Percentiles rank a stretch among this genome's conserved stretches.
Conservation (phyloP, 2,113 vertebrate species). For the Passer montanus region DNA sequence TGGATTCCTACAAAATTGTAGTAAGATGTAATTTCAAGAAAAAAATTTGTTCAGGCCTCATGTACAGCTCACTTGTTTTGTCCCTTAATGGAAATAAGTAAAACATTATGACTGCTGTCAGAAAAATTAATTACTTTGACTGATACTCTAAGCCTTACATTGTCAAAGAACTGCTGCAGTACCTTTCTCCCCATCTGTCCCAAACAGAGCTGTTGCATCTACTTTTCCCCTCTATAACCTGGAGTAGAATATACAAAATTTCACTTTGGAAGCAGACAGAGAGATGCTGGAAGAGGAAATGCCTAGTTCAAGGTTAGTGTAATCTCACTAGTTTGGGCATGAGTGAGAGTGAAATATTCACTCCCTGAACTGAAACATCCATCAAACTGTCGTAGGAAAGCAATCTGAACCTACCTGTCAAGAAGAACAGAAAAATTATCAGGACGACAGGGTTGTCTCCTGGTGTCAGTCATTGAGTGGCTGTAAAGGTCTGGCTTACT, state of each 20-base stretch:
- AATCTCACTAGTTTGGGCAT: neutral
- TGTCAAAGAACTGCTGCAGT: neutral
- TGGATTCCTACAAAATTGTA: neutral
- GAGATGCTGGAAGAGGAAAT: neutral
- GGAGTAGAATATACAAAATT: neutral
- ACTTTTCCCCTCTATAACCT: neutral
- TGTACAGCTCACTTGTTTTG: neutral
- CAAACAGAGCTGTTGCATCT: neutral
- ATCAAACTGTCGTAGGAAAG: neutral
- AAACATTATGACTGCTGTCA: neutral
- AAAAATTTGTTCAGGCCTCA: neutral
- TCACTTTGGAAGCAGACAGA: neutral
- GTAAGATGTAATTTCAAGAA: neutral
- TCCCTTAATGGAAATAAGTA: neutral
- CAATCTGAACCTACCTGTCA: neutral
- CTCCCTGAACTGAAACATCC: neutral
- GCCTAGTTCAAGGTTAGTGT: neutral
- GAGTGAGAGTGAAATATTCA: neutral
- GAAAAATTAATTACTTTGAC: neutral
- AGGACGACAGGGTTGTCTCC: neutral
- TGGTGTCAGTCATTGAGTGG: neutral
- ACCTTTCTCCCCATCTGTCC: neutral
- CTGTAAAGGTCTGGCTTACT: neutral
- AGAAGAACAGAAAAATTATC: neutral
- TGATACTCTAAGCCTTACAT: neutral